phyloP scores from a whole-genome alignment of 1,140 invertebrate genomes.

The Drosophila trapezifrons region DNA sequence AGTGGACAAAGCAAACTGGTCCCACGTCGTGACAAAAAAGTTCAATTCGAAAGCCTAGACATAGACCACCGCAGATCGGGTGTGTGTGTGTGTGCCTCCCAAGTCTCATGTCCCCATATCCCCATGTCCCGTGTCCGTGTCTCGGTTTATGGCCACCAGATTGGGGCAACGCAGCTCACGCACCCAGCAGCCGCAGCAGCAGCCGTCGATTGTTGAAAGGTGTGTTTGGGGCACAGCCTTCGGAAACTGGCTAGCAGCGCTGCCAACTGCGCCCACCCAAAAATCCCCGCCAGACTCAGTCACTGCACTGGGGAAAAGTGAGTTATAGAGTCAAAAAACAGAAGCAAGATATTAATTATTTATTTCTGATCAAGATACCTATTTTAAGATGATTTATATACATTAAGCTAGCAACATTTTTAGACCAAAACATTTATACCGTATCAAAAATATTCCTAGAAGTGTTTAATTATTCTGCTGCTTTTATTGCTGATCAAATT shows the following conservation, averaged over 20 bases:
- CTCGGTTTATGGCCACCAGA: conserved; percentile 57
- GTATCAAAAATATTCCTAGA: no score
- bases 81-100: conserved; percentile 47
- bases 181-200: conserved; percentile 56
- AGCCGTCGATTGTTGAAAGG: conserved; percentile 71
- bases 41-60: conserved; percentile 74
- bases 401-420: no score
- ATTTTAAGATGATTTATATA: no score
- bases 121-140: conserved; percentile 25
- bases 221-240: conserved; percentile 75
- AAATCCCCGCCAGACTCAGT: conserved; percentile 40
- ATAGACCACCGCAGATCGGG: conserved; percentile 57
- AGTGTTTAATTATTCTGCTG: no score
- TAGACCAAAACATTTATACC: no score
- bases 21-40: conserved; percentile 73
- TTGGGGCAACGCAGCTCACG: conserved; percentile 55
- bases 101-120: conserved; percentile 14
- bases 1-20: conserved; percentile 49
- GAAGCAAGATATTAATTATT: no score
- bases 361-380: no score
- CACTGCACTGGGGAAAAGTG: conserved; percentile 16
- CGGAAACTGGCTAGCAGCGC: conserved; percentile 71
- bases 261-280: conserved; percentile 65
- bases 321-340: no score
- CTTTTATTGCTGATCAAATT: no score